phyloP scores from a whole-genome alignment of 2,797 vertebrate genomes.

The Microhierax caerulescens region DNA sequence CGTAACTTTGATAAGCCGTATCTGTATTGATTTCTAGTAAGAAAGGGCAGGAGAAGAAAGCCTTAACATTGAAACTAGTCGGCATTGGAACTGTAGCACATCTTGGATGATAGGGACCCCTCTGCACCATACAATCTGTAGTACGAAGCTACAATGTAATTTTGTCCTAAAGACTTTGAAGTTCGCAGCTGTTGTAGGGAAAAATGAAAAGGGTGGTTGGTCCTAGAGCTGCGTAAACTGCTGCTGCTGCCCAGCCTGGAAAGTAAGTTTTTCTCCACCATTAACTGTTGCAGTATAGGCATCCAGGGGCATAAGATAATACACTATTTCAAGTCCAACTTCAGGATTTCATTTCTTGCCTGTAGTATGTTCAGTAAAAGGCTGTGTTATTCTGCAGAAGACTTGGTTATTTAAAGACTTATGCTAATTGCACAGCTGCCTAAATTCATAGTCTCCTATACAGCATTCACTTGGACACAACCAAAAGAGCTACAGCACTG shows the following conservation, averaged over 20 bases:
- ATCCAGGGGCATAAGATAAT: not conserved
- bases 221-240: not conserved
- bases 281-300: not conserved
- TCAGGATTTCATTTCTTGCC: not conserved
- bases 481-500: not conserved
- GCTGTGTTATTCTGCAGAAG: not conserved
- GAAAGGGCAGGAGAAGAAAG: not conserved
- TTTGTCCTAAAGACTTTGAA: not conserved
- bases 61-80: not conserved
- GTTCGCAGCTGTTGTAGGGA: not conserved
- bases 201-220: not conserved
- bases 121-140: not conserved
- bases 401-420: not conserved
- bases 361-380: not conserved
- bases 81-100: not conserved
- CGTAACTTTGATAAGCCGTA: not conserved
- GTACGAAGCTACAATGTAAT: not conserved
- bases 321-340: not conserved
- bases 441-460: not conserved
- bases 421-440: not conserved
- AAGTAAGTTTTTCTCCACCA: not conserved
- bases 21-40: not conserved
- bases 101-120: not conserved
- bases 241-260: not conserved
- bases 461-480: not conserved